Evolutionary conservation across 2,113 vertebrate genomes (phyloP), one percentile per base, ranked within the genome.

Genomic region (Microcebus griseorufus): DNA sequence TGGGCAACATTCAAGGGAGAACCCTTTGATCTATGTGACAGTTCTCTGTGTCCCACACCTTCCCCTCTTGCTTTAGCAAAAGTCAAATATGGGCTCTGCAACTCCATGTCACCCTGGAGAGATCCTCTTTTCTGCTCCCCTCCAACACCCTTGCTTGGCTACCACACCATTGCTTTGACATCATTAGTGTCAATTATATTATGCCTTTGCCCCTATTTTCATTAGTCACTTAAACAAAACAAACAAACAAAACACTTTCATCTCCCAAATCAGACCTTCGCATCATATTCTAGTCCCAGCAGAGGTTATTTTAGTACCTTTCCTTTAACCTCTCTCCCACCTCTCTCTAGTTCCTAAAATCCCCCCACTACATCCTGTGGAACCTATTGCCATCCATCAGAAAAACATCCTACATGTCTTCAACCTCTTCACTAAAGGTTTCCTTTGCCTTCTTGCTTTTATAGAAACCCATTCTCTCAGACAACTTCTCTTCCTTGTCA

Each of bases 21-120:
- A 25, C 18, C 6, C 0, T 9, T 34, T 17, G 80, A 48, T 34
- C 13, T 70, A 14, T 60, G 32, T 48, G 25, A 16, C 1, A 70
- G 9, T 22, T 1, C 16, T 4, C 22, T 1, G 5, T n/a, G 6
- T 9, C 27, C 10, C 27, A 5, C 3, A 16, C 1, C 13, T 20
- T 20, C 16, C 29, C 18, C 1, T 23, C 22, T 64, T 32, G 20
- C 5, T 76, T 87, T 42, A 53, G 2, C 39, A 8, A 22, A n/a
- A 9, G 37, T 45, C 7, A 58, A 37, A 51, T 60, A 2, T 14
- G 32, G 32, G 16, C 18, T 37, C 39, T 37, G 5, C 7, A 64
- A 34, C 42, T 69, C 6, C 6, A 14, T 64, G 25, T 32, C 34
- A 13, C 48, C 45, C 23, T 58, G 17, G 18, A 67, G 18, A 48